Percentiles rank a stretch among this genome's conserved stretches.
Conservation (phyloP, 2,113 vertebrate genomes). For the Anguilla japonica region DNA sequence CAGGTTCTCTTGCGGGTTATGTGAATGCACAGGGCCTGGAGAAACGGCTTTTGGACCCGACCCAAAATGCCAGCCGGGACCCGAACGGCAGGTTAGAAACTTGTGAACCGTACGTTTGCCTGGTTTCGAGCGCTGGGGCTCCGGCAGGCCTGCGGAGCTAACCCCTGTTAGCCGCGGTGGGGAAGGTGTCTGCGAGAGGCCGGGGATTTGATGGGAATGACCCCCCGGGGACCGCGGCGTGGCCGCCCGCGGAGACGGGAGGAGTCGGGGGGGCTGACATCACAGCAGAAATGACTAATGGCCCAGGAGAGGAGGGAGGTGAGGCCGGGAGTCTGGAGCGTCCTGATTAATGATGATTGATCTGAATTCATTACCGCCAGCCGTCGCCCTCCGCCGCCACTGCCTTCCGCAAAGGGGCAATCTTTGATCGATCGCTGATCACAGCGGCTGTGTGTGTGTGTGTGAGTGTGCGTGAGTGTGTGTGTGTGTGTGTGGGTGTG, state of each 20-base stretch:
- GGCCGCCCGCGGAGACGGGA: not conserved
- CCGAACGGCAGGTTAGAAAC: no score
- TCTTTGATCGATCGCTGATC: not conserved
- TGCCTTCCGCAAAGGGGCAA: not conserved
- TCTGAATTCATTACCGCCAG: conserved; percentile 19
- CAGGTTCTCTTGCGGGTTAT: no score
- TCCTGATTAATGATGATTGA: conserved; percentile 34
- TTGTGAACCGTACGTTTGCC: no score
- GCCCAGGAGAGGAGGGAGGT: not conserved
- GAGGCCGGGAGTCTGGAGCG: conserved; percentile 27
- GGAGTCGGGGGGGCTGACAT: not conserved
- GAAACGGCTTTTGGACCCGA: no score
- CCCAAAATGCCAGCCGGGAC: no score
- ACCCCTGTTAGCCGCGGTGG: no score
- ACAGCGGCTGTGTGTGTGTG: no score
- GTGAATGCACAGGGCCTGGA: no score
- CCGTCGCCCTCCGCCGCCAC: not conserved
- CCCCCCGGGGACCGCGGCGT: not conserved
- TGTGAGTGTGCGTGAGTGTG: no score
- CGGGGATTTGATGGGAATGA: not conserved
- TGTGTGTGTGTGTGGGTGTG: no score
- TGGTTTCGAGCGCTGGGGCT: no score
- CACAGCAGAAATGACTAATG: not conserved
- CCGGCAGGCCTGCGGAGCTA: no score
- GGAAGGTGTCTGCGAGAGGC: not conserved